Evolutionary conservation across 2,113 vertebrate species (phyloP).

Genomic region (Ptilorrhoa leucosticta): DNA sequence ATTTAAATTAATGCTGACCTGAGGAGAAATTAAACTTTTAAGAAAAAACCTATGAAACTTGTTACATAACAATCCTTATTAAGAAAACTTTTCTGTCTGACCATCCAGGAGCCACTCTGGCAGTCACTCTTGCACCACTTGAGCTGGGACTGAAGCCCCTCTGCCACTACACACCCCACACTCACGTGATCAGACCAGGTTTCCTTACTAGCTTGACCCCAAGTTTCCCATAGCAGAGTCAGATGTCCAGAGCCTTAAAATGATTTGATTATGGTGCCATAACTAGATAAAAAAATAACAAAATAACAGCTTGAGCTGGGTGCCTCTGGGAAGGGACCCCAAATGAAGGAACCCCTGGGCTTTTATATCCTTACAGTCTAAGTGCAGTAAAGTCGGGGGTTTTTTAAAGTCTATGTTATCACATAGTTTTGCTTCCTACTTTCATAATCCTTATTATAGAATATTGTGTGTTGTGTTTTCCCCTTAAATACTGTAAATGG

Average conservation of each 20-base stretch:
- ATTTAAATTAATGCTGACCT: background rate
- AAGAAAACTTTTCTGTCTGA: background rate
- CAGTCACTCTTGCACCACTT: no score
- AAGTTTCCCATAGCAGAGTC: background rate
- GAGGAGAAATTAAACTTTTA: background rate
- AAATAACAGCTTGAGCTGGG: background rate
- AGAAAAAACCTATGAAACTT: background rate
- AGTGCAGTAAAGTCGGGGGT: background rate
- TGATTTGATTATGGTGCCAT: background rate
- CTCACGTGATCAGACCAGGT: background rate
- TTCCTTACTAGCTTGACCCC: background rate
- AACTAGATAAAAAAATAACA: background rate
- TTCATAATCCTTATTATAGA: background rate
- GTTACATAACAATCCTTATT: background rate
- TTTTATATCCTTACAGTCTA: background rate
- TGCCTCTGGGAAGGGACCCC: background rate
- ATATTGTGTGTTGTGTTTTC: background rate
- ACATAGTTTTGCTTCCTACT: background rate
- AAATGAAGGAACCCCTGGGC: background rate
- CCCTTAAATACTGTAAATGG: background rate
- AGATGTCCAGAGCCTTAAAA: background rate
- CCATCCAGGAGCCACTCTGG: background rate
- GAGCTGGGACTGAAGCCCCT: no score
- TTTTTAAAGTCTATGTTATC: background rate
- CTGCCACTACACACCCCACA: background rate